These are phyloP conservation scores for Drepana arcuata DNA, from an alignment of 1,140 invertebrate species.

Conservation along the genomic window DNA sequence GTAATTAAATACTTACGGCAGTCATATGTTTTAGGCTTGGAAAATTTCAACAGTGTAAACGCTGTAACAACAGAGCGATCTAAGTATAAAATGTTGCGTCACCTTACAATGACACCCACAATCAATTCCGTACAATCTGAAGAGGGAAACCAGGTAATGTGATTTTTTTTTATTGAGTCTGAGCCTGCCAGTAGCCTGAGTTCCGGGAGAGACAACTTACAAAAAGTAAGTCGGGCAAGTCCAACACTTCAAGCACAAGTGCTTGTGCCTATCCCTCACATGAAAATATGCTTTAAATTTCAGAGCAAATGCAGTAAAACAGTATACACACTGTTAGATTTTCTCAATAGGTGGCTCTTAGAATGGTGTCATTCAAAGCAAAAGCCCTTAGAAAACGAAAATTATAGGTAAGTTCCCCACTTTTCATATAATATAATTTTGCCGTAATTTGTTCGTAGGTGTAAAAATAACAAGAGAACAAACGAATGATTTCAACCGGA, in stretches of 20 bases:
- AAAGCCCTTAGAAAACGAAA: constrained; percentile 48
- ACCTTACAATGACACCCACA: constrained; percentile 52
- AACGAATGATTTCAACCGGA: too few species aligned
- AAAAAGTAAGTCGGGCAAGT: too few species aligned
- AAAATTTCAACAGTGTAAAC: constrained; percentile 29
- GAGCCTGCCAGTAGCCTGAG: too few species aligned
- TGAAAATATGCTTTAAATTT: constrained; percentile 24
- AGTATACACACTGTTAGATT: constrained; percentile 80
- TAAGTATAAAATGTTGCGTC: constrained; percentile 47
- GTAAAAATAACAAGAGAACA: too few species aligned
- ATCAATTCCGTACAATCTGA: constrained; percentile 43
- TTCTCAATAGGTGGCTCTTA: constrained; percentile 80
- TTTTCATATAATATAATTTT: too few species aligned
- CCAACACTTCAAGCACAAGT: too few species aligned
- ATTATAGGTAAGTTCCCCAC: constrained; percentile 57
- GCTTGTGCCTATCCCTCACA: too few species aligned
- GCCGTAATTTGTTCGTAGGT: too few species aligned
- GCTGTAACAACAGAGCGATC: constrained; percentile 22
- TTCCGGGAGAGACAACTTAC: too few species aligned
- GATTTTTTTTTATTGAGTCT: too few species aligned
- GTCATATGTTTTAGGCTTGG: constrained; percentile 25
- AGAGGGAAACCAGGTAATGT: constrained; percentile 56
- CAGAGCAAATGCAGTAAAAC: constrained; percentile 75
- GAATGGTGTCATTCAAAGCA: constrained; percentile 72
- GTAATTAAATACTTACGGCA: constrained; percentile 1